Percentiles rank a stretch among this genome's conserved stretches.
phyloP scores from a whole-genome alignment of 2,797 vertebrate species.

The Chiroxiphia lanceolata region DNA sequence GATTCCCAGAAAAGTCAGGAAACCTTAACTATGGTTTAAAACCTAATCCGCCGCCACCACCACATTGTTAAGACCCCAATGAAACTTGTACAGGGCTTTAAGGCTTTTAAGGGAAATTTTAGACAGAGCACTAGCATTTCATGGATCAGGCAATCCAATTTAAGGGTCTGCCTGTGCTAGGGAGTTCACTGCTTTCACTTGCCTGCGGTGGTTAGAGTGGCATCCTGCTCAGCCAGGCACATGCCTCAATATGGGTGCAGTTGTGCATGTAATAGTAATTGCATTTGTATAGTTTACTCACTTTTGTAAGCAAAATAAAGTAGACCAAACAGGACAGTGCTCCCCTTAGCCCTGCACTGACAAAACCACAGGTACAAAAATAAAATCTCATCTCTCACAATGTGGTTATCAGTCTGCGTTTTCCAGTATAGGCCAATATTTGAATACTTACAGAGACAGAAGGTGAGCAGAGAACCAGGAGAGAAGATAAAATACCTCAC shows the following conservation, averaged over 20 bases:
- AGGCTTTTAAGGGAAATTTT: constrained; percentile 38
- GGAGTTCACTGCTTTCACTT: not conserved
- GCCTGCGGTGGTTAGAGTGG: not conserved
- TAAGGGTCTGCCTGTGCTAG: not conserved
- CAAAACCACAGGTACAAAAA: not conserved
- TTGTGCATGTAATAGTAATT: not conserved
- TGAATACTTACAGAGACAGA: not conserved
- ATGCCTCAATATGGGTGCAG: not conserved
- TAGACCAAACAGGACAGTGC: not conserved
- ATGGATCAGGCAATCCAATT: constrained; percentile 35
- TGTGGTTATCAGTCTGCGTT: accelerated
- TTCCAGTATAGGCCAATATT: not conserved
- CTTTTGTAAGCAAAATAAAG: not conserved
- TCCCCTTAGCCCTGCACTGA: not conserved
- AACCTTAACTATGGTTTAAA: not conserved
- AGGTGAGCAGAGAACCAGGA: not conserved
- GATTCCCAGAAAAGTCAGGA: not conserved
- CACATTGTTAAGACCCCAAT: not conserved
- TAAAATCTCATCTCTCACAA: not conserved
- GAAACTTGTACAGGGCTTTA: not conserved
- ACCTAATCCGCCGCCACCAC: not conserved
- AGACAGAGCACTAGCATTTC: constrained; percentile 36
- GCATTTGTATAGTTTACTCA: not conserved
- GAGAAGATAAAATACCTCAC: not conserved
- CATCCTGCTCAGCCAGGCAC: not conserved